Conservation (phyloP, 2,113 vertebrate species). For the Daphoenositta chrysoptera region DNA sequence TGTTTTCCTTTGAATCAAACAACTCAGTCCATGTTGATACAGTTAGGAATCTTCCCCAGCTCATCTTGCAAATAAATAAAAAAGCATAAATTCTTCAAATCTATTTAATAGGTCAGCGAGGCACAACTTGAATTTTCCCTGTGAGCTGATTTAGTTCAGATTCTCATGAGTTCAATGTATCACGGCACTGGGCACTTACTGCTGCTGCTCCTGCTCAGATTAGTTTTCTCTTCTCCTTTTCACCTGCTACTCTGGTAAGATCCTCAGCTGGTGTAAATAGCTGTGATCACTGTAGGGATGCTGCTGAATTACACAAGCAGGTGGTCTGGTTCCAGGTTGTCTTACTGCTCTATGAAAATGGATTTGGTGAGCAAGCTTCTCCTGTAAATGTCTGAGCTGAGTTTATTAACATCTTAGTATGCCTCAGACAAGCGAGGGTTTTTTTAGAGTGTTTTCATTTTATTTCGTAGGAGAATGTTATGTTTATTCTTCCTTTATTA, state of each 20-base stretch:
- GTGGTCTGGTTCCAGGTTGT: not conserved
- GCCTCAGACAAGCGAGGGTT: not conserved
- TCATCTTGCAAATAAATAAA: not conserved
- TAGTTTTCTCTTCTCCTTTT: not conserved
- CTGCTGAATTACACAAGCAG: not conserved
- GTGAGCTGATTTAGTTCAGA: not conserved
- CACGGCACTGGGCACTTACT: not conserved
- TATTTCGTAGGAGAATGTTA: constrained; percentile 7
- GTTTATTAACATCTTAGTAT: constrained; percentile 10
- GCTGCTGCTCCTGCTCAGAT: not conserved
- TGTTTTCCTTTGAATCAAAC: not conserved
- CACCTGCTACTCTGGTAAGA: not conserved
- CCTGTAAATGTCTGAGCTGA: not conserved
- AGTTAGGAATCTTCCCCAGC: not conserved
- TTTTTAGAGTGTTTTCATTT: constrained; percentile 3
- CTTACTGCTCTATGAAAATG: not conserved
- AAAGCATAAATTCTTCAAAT: not conserved
- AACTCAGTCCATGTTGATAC: not conserved
- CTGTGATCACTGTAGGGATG: not conserved
- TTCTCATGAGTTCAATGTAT: not conserved
- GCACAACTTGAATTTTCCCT: not conserved
- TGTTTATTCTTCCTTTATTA: constrained; percentile 43
- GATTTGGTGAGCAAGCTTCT: not conserved
- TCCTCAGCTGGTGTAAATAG: not conserved
- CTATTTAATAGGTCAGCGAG: not conserved